Base-by-base conservation (phyloP, 2,113 vertebrate genomes). In the Entosphenus tridentatus region DNA sequence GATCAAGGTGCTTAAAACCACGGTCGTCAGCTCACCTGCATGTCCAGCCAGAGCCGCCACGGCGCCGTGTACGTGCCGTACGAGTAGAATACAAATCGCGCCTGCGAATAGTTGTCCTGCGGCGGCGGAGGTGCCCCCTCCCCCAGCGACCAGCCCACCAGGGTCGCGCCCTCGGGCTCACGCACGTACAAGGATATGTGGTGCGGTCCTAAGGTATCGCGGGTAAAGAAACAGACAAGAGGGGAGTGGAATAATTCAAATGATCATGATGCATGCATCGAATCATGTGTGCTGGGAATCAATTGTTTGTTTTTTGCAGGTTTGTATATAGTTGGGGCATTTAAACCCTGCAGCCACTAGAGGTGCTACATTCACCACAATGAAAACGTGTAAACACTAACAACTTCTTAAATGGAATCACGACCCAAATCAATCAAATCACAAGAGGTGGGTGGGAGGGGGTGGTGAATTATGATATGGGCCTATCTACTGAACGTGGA, bases 41-140 rank as follows among this genome's bases (percentile, higher is more conserved):
- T 76, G 73, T 96, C 88, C 58, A 98, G 77, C 89, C 91, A 96
- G 76, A 98, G 95, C 69, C 21, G 82, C 91, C 91, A 98, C 0
- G 81, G 76, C 1, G 80, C 76, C 1, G 89, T 85, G 1, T 82
- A 79, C 2, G 93, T 80, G 70, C 93, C 93, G 0, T 76, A 91
- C 16, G 91, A 88, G 73, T 98, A 98, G 77, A 87, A 98, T 54
- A 98, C 78, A 67, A 96, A 96, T 74, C 95, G 93, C 74, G 96
- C 90, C 58, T 87, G 86, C 12, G 79, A 83, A 69, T 78, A 57
- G 62, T 87, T 85, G 13, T 39, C 39, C 39, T 39, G 39, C 6
- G 39, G 39, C 6, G 82, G 77, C 18, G 83, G 76, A 0, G 90
- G 88, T 1, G 67, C 77, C 9, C 87, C 89, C 4, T 87, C 81